A percentile compares a stretch with the other conserved stretches of the same genome.
Conservation (phyloP, 2,888 invertebrate species). For the Papilio demoleus region DNA sequence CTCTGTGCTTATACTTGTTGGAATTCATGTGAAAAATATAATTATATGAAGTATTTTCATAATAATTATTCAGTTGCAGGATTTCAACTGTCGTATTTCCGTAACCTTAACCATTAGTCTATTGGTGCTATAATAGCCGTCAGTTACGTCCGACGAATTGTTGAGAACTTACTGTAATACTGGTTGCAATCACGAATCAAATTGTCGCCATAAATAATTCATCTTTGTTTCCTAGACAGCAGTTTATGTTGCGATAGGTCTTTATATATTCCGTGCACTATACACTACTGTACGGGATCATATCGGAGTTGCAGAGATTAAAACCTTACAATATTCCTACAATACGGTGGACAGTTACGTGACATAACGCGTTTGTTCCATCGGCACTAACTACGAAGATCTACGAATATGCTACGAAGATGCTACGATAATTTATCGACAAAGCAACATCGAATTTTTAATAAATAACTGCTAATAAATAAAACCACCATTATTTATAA, state of each 20-base stretch:
- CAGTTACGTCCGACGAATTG: no score
- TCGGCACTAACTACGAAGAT: not conserved
- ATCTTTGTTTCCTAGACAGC: no score
- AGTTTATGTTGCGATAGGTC: not conserved
- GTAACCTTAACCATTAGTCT: no score
- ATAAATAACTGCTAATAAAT: not conserved
- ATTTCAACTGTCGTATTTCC: no score
- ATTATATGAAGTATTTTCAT: no score
- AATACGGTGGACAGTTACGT: not conserved
- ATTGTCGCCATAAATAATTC: no score
- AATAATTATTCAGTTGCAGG: no score
- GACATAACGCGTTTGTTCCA: not conserved
- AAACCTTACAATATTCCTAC: conserved; percentile 13
- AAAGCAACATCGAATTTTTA: not conserved
- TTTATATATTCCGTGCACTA: not conserved
- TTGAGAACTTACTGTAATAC: no score
- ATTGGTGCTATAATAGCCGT: no score
- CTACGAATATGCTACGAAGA: not conserved
- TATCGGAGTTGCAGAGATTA: conserved; percentile 6
- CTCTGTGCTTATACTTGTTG: not conserved
- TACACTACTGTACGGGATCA: not conserved
- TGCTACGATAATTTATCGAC: not conserved
- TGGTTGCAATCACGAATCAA: no score
- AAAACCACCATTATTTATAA: no score
- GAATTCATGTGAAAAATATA: not conserved